Evolutionary conservation across 2,797 vertebrate genomes (phyloP).

Genomic region (Otolemur crassicaudatus): DNA sequence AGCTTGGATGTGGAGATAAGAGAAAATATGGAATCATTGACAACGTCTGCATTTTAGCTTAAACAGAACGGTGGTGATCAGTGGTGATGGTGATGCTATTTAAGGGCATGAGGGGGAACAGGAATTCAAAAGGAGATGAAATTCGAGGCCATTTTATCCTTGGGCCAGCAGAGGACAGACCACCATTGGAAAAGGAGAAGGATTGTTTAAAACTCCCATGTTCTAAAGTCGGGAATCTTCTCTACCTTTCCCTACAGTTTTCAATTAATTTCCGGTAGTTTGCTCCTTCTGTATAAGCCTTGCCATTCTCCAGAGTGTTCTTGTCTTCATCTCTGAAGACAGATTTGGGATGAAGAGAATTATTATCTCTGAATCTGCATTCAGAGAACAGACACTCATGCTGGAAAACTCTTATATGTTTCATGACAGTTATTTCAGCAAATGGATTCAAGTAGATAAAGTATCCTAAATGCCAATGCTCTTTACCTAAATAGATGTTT

Average conservation of each 20-base stretch:
- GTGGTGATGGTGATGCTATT: neutral
- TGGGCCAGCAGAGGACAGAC: neutral
- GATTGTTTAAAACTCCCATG: neutral
- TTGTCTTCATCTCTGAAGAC: slow-evolving; percentile 38
- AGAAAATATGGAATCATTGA: neutral
- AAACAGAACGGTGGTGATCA: neutral
- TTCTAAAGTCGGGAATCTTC: neutral
- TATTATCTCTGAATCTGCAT: neutral
- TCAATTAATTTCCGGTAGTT: neutral
- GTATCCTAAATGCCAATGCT: slow-evolving; percentile 45
- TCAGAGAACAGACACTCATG: neutral
- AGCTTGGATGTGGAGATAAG: neutral
- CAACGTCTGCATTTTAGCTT: neutral
- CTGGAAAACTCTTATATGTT: slow-evolving; percentile 31
- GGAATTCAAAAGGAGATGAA: neutral
- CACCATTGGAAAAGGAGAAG: neutral
- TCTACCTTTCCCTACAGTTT: neutral
- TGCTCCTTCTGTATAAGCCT: slow-evolving; percentile 8
- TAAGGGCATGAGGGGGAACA: neutral
- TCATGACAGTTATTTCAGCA: slow-evolving; percentile 42
- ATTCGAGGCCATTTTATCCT: neutral
- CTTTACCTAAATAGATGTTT: slow-evolving; percentile 29
- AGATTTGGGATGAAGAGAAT: slow-evolving; percentile 50
- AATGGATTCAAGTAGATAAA: slow-evolving; percentile 49
- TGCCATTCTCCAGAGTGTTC: slow-evolving; percentile 34